Evolutionary conservation across 2,797 vertebrate genomes (phyloP), one percentile per base, ranked within the genome.

Genomic region (Micrastur ruficollis): DNA sequence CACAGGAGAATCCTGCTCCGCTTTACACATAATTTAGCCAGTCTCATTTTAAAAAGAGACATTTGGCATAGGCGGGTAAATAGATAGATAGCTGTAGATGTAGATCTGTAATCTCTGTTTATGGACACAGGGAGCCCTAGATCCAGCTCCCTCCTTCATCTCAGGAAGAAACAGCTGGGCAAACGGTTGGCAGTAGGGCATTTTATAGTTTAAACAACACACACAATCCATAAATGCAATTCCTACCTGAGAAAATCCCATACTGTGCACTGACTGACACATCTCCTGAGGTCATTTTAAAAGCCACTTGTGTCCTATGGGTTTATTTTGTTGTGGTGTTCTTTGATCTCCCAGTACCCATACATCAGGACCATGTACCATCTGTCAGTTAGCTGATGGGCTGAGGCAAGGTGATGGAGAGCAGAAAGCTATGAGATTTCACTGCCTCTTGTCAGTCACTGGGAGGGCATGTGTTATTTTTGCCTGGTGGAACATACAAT

Each of bases 241-340:
- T 87, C 68, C 70, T 89, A 81, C 75, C 67, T 79, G 86, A 93
- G 67, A 91, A 96, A 95, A 96, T 73, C 80, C 80, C 90, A 91
- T 29, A 62, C 70, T 89, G 71, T 92, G 85, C 0, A 1, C 74
- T 93, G 84, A 92, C 70, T 91, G 93, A 94, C 90, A 86, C 0
- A 0, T 90, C 86, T 91, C 82, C 90, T 85, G 78, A 94, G 88
- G 78, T 91, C 17, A 93, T 92, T 95, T 89, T 85, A 93, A 94
- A 94, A 95, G 81, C 73, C 83, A 20, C 81, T 76, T 92, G 67
- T 88, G 61, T 96, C 88, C 91, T 89, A 27, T 26, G 56, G 90
- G 86, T 86, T 96, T 93, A 86, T 94, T 95, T 95, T 94, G 90
- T 44, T 56, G 56, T 46, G 49, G 66, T 91, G 84, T 84, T 91